Base-by-base conservation (phyloP, 2,797 vertebrate species). In the Alosa sapidissima region DNA sequence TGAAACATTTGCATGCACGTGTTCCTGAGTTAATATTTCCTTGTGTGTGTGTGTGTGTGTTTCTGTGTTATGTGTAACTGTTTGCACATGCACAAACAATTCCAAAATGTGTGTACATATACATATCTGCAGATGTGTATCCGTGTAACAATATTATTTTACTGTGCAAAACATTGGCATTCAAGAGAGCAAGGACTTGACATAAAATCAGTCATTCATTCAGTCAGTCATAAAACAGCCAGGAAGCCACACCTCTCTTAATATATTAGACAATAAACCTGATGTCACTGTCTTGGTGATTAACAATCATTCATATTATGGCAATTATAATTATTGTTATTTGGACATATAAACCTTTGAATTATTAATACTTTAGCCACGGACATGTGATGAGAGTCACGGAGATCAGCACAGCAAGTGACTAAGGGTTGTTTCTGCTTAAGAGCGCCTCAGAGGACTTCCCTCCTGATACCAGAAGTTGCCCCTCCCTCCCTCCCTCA, bases 391-490 rank as follows among this genome's bases (percentile, higher is more conserved):
- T 58, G 55, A 6, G 55, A 58, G 55, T 58, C 24, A 65, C 19
- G 19, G 4, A 65, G 24, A 65, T 11, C 62, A 33, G 24, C 62
- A 65, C 9, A 65, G 24, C 24, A 33, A 36, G 60, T 24, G 60
- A 62, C 60, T 28, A 62, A 62, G n/a, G 65, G 65, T n/a, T 78
- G 36, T 47, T 78, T 72, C 65, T 21, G 19, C 41, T 41, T 75
- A 14, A 41, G 36, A 47, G 21, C 14, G 19, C 14, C 72, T 7
- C 72, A 78, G 72, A 78, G 36, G 14, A 47, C 36, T 78, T 78
- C 41, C 72, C 72, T 65, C 72, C 36, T 47, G 72, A 78, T 78
- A 78, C 72, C 36, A 78, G 72, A 78, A 78, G 72, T 78, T 21
- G 16, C 14, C 19, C 13, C 72, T 19, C 36, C 72, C 72, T 16